A percentile compares a stretch with the other conserved stretches of the same genome.
Conservation (phyloP, 2,113 vertebrate species). For the Chaetura pelagica region DNA sequence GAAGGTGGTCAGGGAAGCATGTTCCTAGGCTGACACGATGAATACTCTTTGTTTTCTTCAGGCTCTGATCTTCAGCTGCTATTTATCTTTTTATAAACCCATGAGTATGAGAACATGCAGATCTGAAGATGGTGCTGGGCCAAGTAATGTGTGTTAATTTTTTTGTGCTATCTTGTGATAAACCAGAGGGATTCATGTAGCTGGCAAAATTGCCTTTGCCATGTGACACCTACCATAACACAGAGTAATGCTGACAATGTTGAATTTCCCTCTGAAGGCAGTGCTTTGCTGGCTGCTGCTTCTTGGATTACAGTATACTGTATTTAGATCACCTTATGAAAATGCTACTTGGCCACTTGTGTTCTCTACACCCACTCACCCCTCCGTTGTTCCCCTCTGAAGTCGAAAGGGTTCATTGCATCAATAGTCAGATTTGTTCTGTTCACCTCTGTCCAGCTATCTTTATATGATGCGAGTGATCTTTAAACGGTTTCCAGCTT, state of each 20-base stretch:
- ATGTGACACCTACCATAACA: accelerated
- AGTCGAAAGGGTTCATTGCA: conserved; percentile 22
- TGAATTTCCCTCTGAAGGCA: conserved; percentile 27
- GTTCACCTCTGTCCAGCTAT: conserved; percentile 51
- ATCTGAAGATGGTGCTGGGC: conserved; percentile 68
- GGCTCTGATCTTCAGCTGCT: conserved; percentile 62
- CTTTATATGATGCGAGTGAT: conserved; percentile 44
- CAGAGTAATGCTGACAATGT: background rate
- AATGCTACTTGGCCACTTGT: conserved; percentile 40
- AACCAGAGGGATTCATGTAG: conserved; percentile 17
- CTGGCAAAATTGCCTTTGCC: background rate
- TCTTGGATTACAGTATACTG: conserved; percentile 52
- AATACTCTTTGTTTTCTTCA: conserved; percentile 23
- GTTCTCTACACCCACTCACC: background rate
- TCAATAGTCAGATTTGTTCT: conserved; percentile 38
- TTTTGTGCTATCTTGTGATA: conserved; percentile 52
- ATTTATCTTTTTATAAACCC: conserved; percentile 45
- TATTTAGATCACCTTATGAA: conserved; percentile 49
- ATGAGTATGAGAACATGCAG: conserved; percentile 25
- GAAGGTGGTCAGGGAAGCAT: background rate
- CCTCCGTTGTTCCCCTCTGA: background rate
- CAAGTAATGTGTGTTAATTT: conserved; percentile 45
- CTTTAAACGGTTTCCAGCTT: conserved; percentile 73
- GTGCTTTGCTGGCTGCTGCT: conserved; percentile 64
- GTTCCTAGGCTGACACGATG: background rate